Evolutionary conservation across 2,797 vertebrate species (phyloP).

Genomic region (Pipistrellus pipistrellus): DNA sequence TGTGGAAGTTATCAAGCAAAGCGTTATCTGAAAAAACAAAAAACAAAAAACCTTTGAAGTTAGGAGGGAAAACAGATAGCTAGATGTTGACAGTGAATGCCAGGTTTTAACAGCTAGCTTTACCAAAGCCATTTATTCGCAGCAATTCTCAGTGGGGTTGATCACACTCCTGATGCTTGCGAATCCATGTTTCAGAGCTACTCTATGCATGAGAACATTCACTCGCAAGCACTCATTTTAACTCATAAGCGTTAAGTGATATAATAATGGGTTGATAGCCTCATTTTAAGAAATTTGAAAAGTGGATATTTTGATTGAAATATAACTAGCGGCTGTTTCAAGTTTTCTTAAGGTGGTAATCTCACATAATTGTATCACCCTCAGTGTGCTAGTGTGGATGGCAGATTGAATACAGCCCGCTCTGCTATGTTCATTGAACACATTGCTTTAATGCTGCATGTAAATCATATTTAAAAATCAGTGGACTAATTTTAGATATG

Average conservation of each 20-base stretch:
- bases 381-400: conserved; percentile 40
- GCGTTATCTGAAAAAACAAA: conserved; percentile 29
- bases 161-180: conserved; percentile 69
- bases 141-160: conserved; percentile 67
- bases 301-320: conserved; percentile 75
- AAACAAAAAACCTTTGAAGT: background rate
- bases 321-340: conserved; percentile 46
- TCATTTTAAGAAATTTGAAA: conserved; percentile 62
- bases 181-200: conserved; percentile 61
- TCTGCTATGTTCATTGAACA: conserved; percentile 64
- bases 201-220: conserved; percentile 63
- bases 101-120: conserved; percentile 62
- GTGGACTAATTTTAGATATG: conserved; percentile 63
- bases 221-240: conserved; percentile 57
- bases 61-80: background rate
- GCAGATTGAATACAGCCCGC: conserved; percentile 12
- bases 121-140: conserved; percentile 58
- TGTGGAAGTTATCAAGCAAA: conserved; percentile 55
- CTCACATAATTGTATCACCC: conserved; percentile 55
- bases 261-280: conserved; percentile 61
- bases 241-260: conserved; percentile 36
- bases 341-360: conserved; percentile 70
- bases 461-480: conserved; percentile 79
- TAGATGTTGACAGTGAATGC: conserved; percentile 48
- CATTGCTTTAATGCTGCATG: conserved; percentile 64